These are phyloP conservation scores for Zoanthus gigantus DNA, from an alignment of 92 coral and sea anemone genomes.

Conservation along the genomic window DNA sequence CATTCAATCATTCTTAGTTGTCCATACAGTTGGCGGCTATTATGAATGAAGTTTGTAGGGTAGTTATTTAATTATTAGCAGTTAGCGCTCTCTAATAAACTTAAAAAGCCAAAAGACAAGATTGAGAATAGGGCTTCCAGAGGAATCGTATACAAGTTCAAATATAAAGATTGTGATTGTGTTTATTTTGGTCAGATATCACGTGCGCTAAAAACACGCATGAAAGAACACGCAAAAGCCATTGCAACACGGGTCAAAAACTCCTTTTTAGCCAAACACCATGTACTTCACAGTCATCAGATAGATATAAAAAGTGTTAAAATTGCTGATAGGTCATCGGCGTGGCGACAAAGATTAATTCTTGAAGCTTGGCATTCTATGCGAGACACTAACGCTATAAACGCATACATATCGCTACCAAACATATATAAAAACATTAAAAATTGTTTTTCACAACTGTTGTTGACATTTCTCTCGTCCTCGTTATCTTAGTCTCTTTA, in stretches of 20 bases:
- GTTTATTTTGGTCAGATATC: background rate
- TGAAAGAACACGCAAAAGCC: background rate
- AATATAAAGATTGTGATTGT: background rate
- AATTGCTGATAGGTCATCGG: background rate
- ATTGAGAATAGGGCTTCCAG: background rate
- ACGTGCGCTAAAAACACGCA: background rate
- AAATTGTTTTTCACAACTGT: too few species aligned
- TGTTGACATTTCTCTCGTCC: too few species aligned
- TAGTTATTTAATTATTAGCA: too few species aligned
- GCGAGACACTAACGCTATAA: background rate
- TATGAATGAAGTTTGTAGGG: too few species aligned
- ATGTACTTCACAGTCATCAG: background rate
- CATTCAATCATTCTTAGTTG: too few species aligned
- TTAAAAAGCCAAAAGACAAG: background rate
- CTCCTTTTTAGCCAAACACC: background rate
- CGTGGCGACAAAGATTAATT: too few species aligned
- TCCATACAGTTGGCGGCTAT: too few species aligned
- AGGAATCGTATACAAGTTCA: background rate
- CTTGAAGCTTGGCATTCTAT: too few species aligned
- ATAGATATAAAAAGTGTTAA: background rate
- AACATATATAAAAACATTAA: background rate
- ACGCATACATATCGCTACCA: background rate
- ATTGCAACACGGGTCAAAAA: background rate
- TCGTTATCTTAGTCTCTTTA: too few species aligned
- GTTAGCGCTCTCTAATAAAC: too few species aligned